A percentile compares a stretch with the other conserved stretches of the same genome.
Conservation (phyloP, 2,797 vertebrate genomes). For the Spheniscus humboldti region DNA sequence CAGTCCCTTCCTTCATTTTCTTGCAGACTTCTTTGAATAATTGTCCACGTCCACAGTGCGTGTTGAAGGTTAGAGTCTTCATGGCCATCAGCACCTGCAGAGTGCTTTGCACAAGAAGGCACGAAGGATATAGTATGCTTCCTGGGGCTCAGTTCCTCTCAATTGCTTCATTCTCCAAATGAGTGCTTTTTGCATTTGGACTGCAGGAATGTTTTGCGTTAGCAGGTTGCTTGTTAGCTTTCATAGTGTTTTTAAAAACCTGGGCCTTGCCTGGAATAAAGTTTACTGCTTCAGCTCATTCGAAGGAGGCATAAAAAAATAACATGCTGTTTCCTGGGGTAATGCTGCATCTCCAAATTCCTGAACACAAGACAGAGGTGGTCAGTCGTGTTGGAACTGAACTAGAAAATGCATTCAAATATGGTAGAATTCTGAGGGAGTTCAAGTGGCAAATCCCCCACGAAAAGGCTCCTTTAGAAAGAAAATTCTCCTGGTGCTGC, state of each 20-base stretch:
- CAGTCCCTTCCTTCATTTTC: neutral
- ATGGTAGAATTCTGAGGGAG: neutral
- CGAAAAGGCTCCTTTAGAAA: neutral
- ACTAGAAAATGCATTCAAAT: neutral
- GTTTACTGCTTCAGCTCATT: neutral
- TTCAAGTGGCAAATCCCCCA: neutral
- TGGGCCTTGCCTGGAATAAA: neutral
- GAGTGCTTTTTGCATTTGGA: neutral
- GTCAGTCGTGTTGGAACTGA: fast-evolving
- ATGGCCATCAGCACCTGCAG: neutral
- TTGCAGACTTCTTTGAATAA: neutral
- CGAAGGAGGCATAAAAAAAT: neutral
- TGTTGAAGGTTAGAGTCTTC: neutral
- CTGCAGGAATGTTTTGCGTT: neutral
- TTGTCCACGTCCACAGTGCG: neutral
- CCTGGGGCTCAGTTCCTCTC: neutral
- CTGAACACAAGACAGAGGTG: neutral
- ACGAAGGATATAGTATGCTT: fast-evolving
- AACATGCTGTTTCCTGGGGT: neutral
- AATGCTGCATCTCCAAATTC: neutral
- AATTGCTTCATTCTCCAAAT: fast-evolving
- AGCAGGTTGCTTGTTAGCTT: neutral
- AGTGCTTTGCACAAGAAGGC: neutral
- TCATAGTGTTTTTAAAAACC: neutral
- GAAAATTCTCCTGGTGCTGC: neutral